phyloP scores from a whole-genome alignment of 2,797 vertebrate species.

The Pteropus rufus region DNA sequence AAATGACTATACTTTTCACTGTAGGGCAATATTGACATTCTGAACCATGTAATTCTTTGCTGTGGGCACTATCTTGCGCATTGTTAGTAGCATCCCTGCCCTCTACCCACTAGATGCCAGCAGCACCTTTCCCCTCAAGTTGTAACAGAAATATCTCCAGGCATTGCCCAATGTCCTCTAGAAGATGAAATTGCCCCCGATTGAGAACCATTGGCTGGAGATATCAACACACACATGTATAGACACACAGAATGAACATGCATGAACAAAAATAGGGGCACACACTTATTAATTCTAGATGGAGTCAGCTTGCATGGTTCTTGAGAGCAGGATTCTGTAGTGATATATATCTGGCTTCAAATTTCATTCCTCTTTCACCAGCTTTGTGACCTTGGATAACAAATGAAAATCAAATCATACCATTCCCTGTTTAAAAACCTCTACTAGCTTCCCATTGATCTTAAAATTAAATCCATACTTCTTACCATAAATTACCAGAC shows the following conservation, averaged over 20 bases:
- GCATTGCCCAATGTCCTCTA: not conserved
- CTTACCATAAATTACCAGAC: not conserved
- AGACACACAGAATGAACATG: not conserved
- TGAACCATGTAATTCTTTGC: not conserved
- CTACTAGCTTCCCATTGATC: not conserved
- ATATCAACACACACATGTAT: not conserved
- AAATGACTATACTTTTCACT: not conserved
- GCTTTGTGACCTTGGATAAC: constrained; percentile 43
- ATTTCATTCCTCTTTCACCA: constrained; percentile 28
- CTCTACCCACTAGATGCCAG: not conserved
- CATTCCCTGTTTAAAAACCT: not conserved
- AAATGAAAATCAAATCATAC: constrained; percentile 47
- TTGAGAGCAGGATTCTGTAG: not conserved
- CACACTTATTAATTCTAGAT: not conserved
- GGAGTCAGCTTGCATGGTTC: not conserved
- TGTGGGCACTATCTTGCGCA: not conserved
- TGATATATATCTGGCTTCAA: not conserved
- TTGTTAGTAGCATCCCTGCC: not conserved
- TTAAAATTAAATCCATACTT: not conserved
- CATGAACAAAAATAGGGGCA: not conserved
- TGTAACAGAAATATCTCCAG: not conserved
- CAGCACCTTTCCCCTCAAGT: not conserved
- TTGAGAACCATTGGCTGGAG: not conserved
- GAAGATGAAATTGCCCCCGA: not conserved
- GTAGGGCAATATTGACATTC: not conserved